A percentile compares a stretch with the other conserved stretches of the same genome.
Evolutionary conservation across 2,113 vertebrate genomes (phyloP).

Genomic region (Glareola pratincola): DNA sequence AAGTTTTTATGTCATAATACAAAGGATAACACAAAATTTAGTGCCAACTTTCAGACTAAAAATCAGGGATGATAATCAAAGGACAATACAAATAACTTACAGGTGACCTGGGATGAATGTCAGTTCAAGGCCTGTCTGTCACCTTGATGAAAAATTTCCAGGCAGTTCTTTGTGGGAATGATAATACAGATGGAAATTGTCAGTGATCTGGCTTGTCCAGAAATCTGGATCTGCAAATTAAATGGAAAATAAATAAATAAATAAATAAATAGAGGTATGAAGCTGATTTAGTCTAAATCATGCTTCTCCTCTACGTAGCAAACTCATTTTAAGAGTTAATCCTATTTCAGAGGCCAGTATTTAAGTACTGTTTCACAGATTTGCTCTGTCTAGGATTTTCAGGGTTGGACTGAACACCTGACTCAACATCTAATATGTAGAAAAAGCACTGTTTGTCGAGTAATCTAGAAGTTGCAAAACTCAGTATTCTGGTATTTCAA

Average conservation of each 20-base stretch:
- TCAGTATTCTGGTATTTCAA: background rate
- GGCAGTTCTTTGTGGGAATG: background rate
- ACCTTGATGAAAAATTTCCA: background rate
- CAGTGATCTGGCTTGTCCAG: background rate
- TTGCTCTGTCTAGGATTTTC: background rate
- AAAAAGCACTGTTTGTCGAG: background rate
- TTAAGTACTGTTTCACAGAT: background rate
- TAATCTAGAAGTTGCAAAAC: background rate
- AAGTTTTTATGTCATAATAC: background rate
- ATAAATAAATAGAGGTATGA: accelerated
- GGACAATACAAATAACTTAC: background rate
- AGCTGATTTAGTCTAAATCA: background rate
- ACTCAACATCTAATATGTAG: background rate
- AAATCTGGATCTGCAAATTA: background rate
- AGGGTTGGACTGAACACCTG: background rate
- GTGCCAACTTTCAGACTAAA: background rate
- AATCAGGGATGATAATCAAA: background rate
- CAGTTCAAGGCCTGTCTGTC: background rate
- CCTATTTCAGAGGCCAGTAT: background rate
- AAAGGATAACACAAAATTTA: background rate
- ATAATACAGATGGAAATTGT: background rate
- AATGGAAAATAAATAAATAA: no score
- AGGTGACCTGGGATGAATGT: background rate
- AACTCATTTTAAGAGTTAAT: background rate
- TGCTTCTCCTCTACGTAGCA: background rate